Base-by-base conservation (phyloP, 2,113 vertebrate species). In the Peromyscus maniculatus region DNA sequence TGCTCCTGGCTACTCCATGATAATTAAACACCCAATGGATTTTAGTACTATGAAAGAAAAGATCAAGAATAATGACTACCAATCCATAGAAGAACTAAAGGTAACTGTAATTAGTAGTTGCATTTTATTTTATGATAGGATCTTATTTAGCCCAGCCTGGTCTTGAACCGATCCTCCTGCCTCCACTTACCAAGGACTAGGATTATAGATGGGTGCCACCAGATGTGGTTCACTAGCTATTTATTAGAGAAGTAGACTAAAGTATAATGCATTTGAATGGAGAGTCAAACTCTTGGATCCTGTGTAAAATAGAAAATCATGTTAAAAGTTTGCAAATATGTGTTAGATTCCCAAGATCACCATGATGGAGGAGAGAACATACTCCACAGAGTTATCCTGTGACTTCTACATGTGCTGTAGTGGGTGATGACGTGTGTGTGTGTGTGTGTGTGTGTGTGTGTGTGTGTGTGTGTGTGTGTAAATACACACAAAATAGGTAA, bases 11-110 rank as follows among this genome's bases (percentile, higher is more conserved):
- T 99, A 99, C 98, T 99, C 99, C 55, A 98, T 99, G 97, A 99
- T 99, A 96, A 99, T 99, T 98, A 99, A 99, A 98, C 99, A 99
- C 93, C 99, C 99, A 9, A 99, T 99, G 99, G 99, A 99, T 98
- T 99, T 99, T 97, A 99, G 99, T 97, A 99, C 99, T 55, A 99
- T 99, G 98, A 99, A 99, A 98, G 99, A 99, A 93, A 99, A 99
- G 98, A 99, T 99, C 90, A 99, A 99, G 98, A 99, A 99, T 97
- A 99, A 99, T 80, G 99, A 98, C 52, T 99, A 99, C 98, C 99
- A 99, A 97, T 99, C 99, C 62, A 98, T 99, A 98, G 99, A 99
- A 97, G 99, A 99, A 95, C 98, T 99, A 87, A 99, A 99, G 99
- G 99, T 99, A 99, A 93, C 89, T 86, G 21, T 95, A 78, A 94